These are phyloP conservation scores for Drosophila setosimentum DNA, from an alignment of 2,888 invertebrate genomes.

Conservation along the genomic window DNA sequence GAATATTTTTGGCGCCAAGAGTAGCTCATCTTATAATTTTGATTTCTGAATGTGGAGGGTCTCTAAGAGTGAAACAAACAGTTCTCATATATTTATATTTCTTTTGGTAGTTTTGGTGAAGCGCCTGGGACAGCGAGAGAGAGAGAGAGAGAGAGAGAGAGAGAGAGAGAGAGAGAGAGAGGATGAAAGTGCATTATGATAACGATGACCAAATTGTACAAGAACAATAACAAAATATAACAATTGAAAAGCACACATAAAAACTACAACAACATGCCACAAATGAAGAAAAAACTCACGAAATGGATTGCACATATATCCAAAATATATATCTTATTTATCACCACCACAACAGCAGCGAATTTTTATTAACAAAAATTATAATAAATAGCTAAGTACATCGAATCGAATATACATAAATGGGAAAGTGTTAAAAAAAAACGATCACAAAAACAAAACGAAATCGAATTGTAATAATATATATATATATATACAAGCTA, in stretches of 20 bases:
- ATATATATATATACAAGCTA: constrained; percentile 24
- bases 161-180: constrained; percentile 12
- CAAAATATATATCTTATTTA: constrained; percentile 38
- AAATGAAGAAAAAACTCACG: constrained; percentile 36
- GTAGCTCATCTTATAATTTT: not conserved
- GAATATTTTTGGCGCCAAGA: too few species aligned
- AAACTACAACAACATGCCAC: constrained; percentile 34
- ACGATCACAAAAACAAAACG: constrained; percentile 49
- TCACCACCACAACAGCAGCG: constrained; percentile 27
- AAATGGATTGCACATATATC: constrained; percentile 46
- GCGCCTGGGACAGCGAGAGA: not conserved
- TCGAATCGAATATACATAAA: constrained; percentile 31
- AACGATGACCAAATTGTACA: constrained; percentile 13
- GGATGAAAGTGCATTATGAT: constrained; percentile 27
- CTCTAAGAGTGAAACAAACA: not conserved
- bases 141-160: not conserved
- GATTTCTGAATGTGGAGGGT: not conserved
- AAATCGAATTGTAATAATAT: constrained; percentile 1
- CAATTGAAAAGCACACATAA: constrained; percentile 24
- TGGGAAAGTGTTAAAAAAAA: constrained; percentile 11
- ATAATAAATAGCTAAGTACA: constrained; percentile 53
- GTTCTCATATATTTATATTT: constrained; percentile 6
- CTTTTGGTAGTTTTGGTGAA: constrained; percentile 15
- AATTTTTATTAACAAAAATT: constrained; percentile 67
- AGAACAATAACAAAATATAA: constrained; percentile 29